These are phyloP conservation scores for Drosophila sproati DNA, from an alignment of 1,140 invertebrate species.

Conservation along the genomic window DNA sequence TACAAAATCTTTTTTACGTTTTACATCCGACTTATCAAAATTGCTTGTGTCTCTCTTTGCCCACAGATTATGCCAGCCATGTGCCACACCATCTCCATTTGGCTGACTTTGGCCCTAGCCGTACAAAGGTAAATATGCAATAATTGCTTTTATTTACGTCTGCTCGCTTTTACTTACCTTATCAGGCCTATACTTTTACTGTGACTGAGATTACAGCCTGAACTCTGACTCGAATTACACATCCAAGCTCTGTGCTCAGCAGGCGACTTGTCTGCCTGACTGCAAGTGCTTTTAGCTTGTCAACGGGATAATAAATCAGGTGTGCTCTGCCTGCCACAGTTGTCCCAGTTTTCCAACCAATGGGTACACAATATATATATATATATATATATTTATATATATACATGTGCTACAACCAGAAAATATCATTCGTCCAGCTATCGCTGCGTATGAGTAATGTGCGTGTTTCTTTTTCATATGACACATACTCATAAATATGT, in stretches of 20 bases:
- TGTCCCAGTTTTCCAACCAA: neutral
- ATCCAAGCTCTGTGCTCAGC: too few species aligned
- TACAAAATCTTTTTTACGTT: too few species aligned
- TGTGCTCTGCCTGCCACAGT: slow-evolving; percentile 18
- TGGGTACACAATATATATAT: slow-evolving; percentile 37
- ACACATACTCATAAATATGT: neutral
- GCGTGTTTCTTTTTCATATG: slow-evolving; percentile 17
- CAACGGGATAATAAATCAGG: slow-evolving; percentile 75
- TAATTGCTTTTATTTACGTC: slow-evolving; percentile 20
- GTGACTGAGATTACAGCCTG: neutral
- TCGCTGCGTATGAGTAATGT: slow-evolving; percentile 64
- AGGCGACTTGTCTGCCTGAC: slow-evolving; percentile 14
- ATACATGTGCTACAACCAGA: slow-evolving; percentile 5
- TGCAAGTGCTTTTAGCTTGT: slow-evolving; percentile 53
- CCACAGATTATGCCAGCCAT: slow-evolving; percentile 90
- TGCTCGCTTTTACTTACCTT: slow-evolving; percentile 1
- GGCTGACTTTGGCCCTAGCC: slow-evolving; percentile 94
- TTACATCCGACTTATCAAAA: neutral
- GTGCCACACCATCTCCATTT: slow-evolving; percentile 96
- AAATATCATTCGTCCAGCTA: slow-evolving; percentile 9
- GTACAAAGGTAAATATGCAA: slow-evolving; percentile 88
- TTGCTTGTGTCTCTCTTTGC: slow-evolving; percentile 10
- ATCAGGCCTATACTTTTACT: neutral
- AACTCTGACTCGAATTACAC: neutral
- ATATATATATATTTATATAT: neutral